A percentile compares a stretch with the other conserved stretches of the same genome.
Evolutionary conservation across 2,797 vertebrate species (phyloP).

Genomic region (Nasua narica): DNA sequence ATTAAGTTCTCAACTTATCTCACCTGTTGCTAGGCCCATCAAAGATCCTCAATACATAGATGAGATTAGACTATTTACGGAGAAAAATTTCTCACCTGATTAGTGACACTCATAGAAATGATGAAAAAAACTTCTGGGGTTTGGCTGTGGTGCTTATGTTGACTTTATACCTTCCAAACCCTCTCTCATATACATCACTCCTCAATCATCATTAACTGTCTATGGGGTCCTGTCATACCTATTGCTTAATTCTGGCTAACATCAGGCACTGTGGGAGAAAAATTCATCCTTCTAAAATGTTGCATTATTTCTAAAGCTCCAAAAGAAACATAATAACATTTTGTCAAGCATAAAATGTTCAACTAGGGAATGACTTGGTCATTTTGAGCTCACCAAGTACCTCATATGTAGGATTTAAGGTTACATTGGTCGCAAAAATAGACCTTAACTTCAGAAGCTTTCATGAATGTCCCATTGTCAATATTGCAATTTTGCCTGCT

Average conservation of each 20-base stretch:
- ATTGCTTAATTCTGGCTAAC: background rate
- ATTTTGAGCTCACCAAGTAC: background rate
- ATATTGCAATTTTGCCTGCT: background rate
- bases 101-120: background rate
- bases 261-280: background rate
- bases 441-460: background rate
- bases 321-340: background rate
- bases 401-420: background rate
- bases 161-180: slow-evolving; percentile 1
- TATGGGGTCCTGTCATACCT: background rate
- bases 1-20: slow-evolving; percentile 30
- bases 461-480: background rate
- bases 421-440: slow-evolving; percentile 35
- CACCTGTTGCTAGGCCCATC: background rate
- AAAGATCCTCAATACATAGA: background rate
- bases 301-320: slow-evolving; percentile 14
- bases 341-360: slow-evolving; percentile 6
- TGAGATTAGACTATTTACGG: background rate
- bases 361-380: background rate
- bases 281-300: background rate
- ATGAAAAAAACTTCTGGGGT: background rate
- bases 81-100: background rate
- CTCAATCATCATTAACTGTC: background rate
- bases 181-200: background rate
- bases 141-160: background rate